Evolutionary conservation across 1,140 invertebrate genomes (phyloP), one percentile per base, ranked within the genome.

Genomic region (Prorops nasuta): DNA sequence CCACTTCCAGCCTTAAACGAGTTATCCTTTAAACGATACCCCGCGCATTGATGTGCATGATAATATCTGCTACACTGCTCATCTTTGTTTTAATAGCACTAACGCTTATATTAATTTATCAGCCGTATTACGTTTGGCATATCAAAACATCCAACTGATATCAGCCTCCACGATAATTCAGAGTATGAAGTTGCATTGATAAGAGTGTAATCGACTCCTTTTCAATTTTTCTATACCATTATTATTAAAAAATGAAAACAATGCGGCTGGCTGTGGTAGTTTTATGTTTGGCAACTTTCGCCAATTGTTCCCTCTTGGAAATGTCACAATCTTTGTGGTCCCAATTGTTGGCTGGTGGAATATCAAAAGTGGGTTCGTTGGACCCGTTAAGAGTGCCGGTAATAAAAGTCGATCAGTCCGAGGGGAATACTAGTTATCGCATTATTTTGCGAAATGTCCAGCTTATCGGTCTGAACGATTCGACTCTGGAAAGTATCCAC

Each of bases 321-420:
- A 64, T 74, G 64, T 74, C 74, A 0, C 72, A 64, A 18, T 44
- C 56, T 1, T 52, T 77, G 15, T 77, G 73, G 72, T 49, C 64
- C 24, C 67, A 65, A 39, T 44, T 69, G 0, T 44, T 77, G 3
- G 45, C 64, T 0, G 74, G 75, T 6, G 71, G 67, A 12, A 42
- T 72, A 14, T 39, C 57, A 0, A 74, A 65, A 42, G 49, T 71
- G 0, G 71, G 72, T 3, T 54, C 46, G 21, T 46, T 77, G 10
- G 74, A 77, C 40, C 74, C 74, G 2, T 36, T 77, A 16, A 49
- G 44, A 12, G 66, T 77, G 1, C 74, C 74, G 0, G 45, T 74
- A 16, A 58, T 77, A 12, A 77, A 76, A 40, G 65, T 77, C 19
- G 74, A 77, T 43, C 75, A 76, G 16, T 68, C 72, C 2, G 72